Conservation (phyloP, 1,140 invertebrate species). For the Pentalonia nigronervosa region DNA sequence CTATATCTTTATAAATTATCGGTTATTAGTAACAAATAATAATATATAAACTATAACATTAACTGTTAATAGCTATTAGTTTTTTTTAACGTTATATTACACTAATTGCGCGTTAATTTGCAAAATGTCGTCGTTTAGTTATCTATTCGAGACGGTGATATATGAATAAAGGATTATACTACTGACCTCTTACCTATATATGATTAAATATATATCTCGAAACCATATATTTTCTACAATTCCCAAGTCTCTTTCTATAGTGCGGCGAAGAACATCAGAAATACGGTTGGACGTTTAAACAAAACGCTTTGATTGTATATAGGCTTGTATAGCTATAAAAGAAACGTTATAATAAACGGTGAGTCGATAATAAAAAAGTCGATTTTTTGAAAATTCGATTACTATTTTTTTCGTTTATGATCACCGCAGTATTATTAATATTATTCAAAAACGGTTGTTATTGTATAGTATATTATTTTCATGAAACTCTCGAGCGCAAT, state of each 20-base stretch:
- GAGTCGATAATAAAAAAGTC: background rate
- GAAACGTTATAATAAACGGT: background rate
- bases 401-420: background rate
- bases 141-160: background rate
- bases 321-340: background rate
- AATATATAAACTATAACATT: slow-evolving; percentile 13
- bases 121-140: background rate
- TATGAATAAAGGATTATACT: background rate
- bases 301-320: background rate
- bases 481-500: background rate
- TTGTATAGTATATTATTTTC: background rate
- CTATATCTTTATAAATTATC: background rate
- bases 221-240: background rate
- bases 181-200: background rate
- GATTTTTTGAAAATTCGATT: background rate
- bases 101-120: background rate
- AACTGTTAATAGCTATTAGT: background rate
- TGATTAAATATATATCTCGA: background rate
- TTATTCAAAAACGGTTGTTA: background rate
- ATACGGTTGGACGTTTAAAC: background rate
- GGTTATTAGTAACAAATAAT: background rate
- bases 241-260: background rate
- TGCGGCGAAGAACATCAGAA: background rate
- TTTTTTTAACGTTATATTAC: background rate
- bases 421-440: background rate